Evolutionary conservation across 2,113 vertebrate species (phyloP), one percentile per base, ranked within the genome.

Genomic region (Cyphotilapia sp.): DNA sequence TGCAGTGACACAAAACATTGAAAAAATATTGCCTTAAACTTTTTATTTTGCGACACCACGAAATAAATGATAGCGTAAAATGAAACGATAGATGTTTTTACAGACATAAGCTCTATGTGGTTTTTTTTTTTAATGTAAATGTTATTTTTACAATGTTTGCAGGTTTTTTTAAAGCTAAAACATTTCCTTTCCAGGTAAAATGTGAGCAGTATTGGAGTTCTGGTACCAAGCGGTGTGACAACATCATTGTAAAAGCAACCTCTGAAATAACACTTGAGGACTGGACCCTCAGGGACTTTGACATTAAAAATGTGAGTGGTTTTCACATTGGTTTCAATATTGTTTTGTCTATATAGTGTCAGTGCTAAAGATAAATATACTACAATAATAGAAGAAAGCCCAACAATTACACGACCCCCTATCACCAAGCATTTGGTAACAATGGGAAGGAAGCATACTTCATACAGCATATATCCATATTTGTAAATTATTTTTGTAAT

Each of bases 201-300:
- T 99, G 98, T 96, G 99, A 99, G 88, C 97, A 98, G 78, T 99
- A 99, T 94, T 99, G 99, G 99, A 96, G 97, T 45, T 91, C 95
- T 54, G 90, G 96, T n/a, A 83, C 94, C 12, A 97, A 96, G 90
- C 94, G 91, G 87, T 98, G 95, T 16, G 96, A 96, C 51, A 97
- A 98, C 83, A 94, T 98, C 84, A 95, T 93, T n/a, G 97, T 99
- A 84, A 97, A 95, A 24, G 93, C 95, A 88, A 96, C 96, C 1
- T 97, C 97, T 1, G 98, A 98, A 92, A 91, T 97, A 78, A 47
- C 95, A 82, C 96, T 98, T 86, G 97, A 98, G 1, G 98, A 98
- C 86, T 99, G 98, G 99, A 99, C 98, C 56, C 97, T 98, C 95
- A 97, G 98, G 91, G 98, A 99, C 86, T 98, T 99, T 88, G 92